phyloP scores from a whole-genome alignment of 2,888 invertebrate species.

The Meiosimyza platycephala region DNA sequence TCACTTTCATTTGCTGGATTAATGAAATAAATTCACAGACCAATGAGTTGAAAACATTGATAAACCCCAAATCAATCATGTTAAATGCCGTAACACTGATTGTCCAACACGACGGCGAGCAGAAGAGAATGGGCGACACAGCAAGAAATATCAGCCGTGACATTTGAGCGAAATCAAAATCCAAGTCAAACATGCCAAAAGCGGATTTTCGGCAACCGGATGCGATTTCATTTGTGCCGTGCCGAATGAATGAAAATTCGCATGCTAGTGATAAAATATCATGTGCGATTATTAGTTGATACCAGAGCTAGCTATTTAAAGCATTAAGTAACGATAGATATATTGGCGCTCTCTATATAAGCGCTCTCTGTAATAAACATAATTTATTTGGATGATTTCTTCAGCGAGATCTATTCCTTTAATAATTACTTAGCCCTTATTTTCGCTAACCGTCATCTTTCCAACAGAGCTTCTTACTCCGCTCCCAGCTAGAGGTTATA shows the following conservation, averaged over 20 bases:
- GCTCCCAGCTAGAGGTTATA: too few species aligned
- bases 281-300: too few species aligned
- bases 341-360: too few species aligned
- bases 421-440: too few species aligned
- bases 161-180: not conserved
- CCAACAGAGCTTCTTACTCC: too few species aligned
- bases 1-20: not conserved
- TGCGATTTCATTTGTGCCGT: constrained; percentile 17
- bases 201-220: constrained; percentile 25
- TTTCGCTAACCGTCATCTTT: too few species aligned
- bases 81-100: constrained; percentile 29
- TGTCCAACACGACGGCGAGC: constrained; percentile 15
- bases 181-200: constrained; percentile 32
- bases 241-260: too few species aligned
- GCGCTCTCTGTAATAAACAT: too few species aligned
- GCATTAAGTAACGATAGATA: not conserved
- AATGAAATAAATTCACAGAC: constrained; percentile 29
- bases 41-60: constrained; percentile 28
- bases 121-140: not conserved
- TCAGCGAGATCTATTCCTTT: too few species aligned
- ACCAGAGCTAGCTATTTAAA: not conserved
- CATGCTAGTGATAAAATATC: too few species aligned
- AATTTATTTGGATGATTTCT: too few species aligned
- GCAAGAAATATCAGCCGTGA: not conserved
- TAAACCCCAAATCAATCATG: constrained; percentile 33